Conservation (phyloP, 2,797 vertebrate genomes). For the Coranthus polyacanthus region DNA sequence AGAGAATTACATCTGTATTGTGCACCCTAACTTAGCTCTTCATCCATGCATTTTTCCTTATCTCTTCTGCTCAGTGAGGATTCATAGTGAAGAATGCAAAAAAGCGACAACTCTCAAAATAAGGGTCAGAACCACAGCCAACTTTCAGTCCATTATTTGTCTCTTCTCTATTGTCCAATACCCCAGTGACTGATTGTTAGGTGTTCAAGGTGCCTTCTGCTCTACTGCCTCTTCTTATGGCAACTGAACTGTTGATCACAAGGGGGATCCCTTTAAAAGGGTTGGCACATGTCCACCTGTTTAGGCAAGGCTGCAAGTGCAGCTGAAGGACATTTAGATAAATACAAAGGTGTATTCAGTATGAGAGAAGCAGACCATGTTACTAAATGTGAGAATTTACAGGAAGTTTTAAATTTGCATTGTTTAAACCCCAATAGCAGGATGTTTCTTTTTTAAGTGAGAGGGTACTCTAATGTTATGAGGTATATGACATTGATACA, state of each 20-base stretch:
- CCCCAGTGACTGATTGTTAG: conserved; percentile 34
- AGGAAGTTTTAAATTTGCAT: not conserved
- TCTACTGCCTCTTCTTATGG: conserved; percentile 35
- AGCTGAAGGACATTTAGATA: conserved; percentile 47
- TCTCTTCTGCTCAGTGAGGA: too few species aligned
- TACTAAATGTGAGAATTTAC: not conserved
- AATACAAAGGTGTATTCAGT: not conserved
- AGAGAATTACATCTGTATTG: too few species aligned
- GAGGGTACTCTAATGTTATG: not conserved
- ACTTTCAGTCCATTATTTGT: not conserved
- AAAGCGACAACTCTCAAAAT: too few species aligned
- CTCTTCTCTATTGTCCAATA: conserved; percentile 32
- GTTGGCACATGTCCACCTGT: conserved; percentile 54
- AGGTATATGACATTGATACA: conserved; percentile 37
- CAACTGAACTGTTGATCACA: conserved; percentile 52
- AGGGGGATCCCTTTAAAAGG: conserved; percentile 33
- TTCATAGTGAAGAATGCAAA: too few species aligned
- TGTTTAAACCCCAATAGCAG: not conserved
- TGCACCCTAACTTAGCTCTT: too few species aligned
- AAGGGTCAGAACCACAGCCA: too few species aligned
- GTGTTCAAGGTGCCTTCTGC: conserved; percentile 63
- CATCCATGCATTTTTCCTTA: too few species aligned
- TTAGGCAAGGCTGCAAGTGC: conserved; percentile 17
- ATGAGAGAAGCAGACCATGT: not conserved
- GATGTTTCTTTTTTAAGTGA: conserved; percentile 21